A percentile compares a stretch with the other conserved stretches of the same genome.
Conservation (phyloP, 2,888 invertebrate species). For the Cryptocephalus primarius region DNA sequence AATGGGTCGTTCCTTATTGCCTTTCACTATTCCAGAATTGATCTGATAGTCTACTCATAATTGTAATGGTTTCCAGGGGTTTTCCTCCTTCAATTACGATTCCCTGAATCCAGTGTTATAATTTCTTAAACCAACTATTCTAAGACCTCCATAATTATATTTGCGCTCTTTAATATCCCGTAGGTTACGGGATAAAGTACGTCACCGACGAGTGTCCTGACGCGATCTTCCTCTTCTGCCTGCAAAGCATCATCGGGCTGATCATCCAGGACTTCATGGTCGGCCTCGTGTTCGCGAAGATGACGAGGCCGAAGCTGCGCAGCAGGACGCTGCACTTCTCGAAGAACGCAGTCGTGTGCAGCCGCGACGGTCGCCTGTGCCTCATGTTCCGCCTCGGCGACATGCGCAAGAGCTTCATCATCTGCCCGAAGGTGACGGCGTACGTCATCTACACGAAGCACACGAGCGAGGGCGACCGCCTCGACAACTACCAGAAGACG, state of each 20-base stretch:
- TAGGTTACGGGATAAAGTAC: conserved; percentile 72
- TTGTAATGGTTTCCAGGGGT: too few relatives aligned
- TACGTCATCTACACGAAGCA: conserved; percentile 65
- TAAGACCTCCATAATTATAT: too few relatives aligned
- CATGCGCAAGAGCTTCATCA: conserved; percentile 82
- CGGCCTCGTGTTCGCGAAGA: conserved; percentile 81
- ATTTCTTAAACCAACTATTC: too few relatives aligned
- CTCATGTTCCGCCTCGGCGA: conserved; percentile 86
- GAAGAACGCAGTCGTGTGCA: conserved; percentile 70
- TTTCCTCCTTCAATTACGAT: too few relatives aligned
- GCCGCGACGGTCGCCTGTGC: conserved; percentile 68
- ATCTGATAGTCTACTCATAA: too few relatives aligned
- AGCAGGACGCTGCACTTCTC: conserved; percentile 87
- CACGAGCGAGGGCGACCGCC: conserved; percentile 65
- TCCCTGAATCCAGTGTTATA: too few relatives aligned
- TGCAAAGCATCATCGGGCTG: conserved; percentile 62
- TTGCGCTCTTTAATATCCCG: too few relatives aligned
- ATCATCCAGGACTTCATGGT: conserved; percentile 51
- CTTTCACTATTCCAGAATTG: too few relatives aligned
- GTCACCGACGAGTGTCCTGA: conserved; percentile 85
- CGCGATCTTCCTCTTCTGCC: conserved; percentile 81
- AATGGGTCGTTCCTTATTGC: too few relatives aligned
- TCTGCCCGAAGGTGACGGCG: conserved; percentile 74
- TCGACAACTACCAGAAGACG: conserved; percentile 69
- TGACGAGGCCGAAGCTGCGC: conserved; percentile 82